Evolutionary conservation across 2,113 vertebrate genomes (phyloP), one percentile per base, ranked within the genome.

Genomic region (Suricata suricatta): DNA sequence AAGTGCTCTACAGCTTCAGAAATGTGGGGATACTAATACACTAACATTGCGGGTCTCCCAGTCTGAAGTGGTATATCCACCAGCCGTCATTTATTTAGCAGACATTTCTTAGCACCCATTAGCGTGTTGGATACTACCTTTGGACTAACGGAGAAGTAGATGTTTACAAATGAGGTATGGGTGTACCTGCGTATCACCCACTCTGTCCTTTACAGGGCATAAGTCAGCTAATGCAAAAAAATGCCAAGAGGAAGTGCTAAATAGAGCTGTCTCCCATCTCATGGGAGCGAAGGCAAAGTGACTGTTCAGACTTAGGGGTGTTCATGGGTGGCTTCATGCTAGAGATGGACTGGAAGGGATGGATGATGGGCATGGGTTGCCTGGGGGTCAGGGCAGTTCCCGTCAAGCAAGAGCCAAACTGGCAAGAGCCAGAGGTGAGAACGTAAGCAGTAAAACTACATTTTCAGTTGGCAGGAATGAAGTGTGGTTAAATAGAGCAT

Each of bases 361-460:
- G 77, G 47, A 71, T 33, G 25, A 6, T 6, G 17, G 14, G 5
- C 7, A 2, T n/a, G 38, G 9, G 1, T 23, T n/a, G 19, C 14
- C 38, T 16, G 1, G 8, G 57, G 19, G 2, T 54, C 79, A 38
- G 29, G 41, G 8, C 5, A 11, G 0, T 50, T 15, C 31, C 38
- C 33, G 1, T n/a, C 23, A 5, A 33, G 31, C 12, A 17, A 64
- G 23, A 76, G 11, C 44, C 0, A 0, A 23, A 2, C 33, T 50
- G 83, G 41, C 29, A 23, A 47, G 57, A 80, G 44, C 8, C 19
- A 35, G 12, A 23, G 0, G 9, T 31, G 63, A 54, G 31, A 54
- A 35, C 0, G 1, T 25, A 60, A 11, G 23, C 25, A 19, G 31
- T 15, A 68, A 13, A 68, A 16, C 25, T 38, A 0, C 0, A 10